Percentiles rank a stretch among this genome's conserved stretches.
Conservation (phyloP, 2,113 vertebrate genomes). For the Sminthopsis crassicaudata region DNA sequence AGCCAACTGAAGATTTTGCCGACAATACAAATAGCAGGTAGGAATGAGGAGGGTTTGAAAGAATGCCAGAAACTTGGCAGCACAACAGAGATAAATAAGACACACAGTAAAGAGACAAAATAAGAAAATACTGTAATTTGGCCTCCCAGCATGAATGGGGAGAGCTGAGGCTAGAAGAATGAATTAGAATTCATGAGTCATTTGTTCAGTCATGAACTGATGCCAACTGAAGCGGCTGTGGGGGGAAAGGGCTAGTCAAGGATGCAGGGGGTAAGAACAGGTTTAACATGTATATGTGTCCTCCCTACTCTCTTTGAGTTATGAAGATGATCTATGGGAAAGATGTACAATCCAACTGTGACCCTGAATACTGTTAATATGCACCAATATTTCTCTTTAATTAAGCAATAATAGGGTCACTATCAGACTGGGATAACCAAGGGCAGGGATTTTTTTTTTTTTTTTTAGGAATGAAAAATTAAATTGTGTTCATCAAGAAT, state of each 20-base stretch:
- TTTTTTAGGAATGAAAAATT: not conserved
- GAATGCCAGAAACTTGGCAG: constrained; percentile 72
- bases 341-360: not conserved
- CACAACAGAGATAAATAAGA: constrained; percentile 85
- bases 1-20: constrained; percentile 41
- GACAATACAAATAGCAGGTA: constrained; percentile 77
- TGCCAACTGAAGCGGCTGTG: not conserved
- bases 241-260: constrained; percentile 40
- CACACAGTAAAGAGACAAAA: constrained; percentile 82
- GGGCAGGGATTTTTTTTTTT: not conserved
- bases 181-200: constrained; percentile 80
- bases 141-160: constrained; percentile 80
- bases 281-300: not conserved
- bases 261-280: not conserved
- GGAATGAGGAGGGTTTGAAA: constrained; percentile 78
- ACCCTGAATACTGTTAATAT: not conserved
- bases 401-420: not conserved
- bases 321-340: not conserved
- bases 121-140: constrained; percentile 87
- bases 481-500: not conserved
- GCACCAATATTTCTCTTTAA: not conserved
- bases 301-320: not conserved
- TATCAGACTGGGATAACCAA: not conserved
- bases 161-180: constrained; percentile 75
- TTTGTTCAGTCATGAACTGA: constrained; percentile 73